Evolutionary conservation across 2,888 invertebrate species (phyloP).

Genomic region (Endomychus coccineus): DNA sequence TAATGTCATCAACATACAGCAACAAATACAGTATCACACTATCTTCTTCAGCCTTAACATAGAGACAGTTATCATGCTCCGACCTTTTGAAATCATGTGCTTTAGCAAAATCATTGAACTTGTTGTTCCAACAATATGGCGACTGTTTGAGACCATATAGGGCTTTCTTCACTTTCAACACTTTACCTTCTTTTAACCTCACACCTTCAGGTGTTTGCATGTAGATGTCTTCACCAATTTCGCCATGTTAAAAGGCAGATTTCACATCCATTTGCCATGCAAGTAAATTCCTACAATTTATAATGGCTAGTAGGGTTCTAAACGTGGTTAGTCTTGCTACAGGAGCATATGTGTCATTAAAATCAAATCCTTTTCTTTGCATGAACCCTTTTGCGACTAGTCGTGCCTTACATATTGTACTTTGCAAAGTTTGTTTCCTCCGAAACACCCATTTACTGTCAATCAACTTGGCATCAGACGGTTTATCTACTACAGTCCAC

Average conservation of each 20-base stretch:
- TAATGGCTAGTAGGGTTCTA: conserved; percentile 19
- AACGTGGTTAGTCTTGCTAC: conserved; percentile 26
- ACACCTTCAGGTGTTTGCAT: conserved; percentile 26
- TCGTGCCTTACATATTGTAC: conserved; percentile 27
- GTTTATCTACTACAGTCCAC: conserved; percentile 18
- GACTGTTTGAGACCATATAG: conserved; percentile 33
- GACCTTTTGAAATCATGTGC: conserved; percentile 20
- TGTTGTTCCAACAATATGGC: conserved; percentile 27
- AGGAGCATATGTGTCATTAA: conserved; percentile 28
- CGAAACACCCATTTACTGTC: conserved; percentile 23
- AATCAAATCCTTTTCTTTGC: conserved; percentile 25
- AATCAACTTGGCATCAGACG: conserved; percentile 18
- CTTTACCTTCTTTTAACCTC: conserved; percentile 14
- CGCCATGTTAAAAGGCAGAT: conserved; percentile 30
- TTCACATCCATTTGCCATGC: conserved; percentile 27
- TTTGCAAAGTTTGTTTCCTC: conserved; percentile 21
- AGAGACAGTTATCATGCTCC: conserved; percentile 26
- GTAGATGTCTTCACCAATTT: conserved; percentile 26
- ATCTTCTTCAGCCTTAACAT: conserved; percentile 15
- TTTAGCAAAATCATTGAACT: conserved; percentile 20
- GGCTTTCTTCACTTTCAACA: conserved; percentile 25
- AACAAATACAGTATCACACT: conserved; percentile 18
- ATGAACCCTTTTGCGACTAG: conserved; percentile 26
- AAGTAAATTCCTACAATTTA: conserved; percentile 16
- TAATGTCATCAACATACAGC: conserved; percentile 30